Base-by-base conservation (phyloP, 2,888 invertebrate species). In the Xylocampa areola region DNA sequence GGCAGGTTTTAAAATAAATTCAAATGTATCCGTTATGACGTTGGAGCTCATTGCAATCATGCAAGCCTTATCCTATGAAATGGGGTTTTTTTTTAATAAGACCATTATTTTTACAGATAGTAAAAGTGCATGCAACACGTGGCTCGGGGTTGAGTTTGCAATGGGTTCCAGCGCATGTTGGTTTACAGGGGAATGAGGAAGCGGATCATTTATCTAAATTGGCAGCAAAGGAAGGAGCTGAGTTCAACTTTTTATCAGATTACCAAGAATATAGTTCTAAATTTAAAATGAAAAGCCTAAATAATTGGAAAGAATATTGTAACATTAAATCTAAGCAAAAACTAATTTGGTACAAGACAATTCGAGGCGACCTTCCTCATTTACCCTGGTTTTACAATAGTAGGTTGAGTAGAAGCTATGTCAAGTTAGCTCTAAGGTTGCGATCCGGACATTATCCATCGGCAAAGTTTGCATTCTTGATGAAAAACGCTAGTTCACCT, bases 311-410 rank as follows among this genome's bases (percentile, higher is more conserved):
- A 21, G 2, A 21, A 21, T 5, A 21, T 21, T 21, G 2, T 5
- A 21, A 21, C 21, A 10, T 21, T 10, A 37, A 21, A 10, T 21
- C 21, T 7, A 37, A 29, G 29, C 29, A 41, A 17, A 41, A 41
- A 29, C 29, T 29, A 10, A 41, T 41, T 8, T 41, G 41, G 41
- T 41, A 41, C n/a, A n/a, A n/a, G n/a, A n/a, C n/a, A n/a, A n/a
- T n/a, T n/a, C n/a, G n/a, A n/a, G n/a, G n/a, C n/a, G 41, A 41
- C 3, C 41, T 21, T 41, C 29, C 41, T 41, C 41, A 11, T 6
- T 17, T 25, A 10, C 39, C 39, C 10, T 39, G 39, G 39, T 39
- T 39, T 10, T 13, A 6, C 2, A 13, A 2, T 10, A 41, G 10
- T n/a, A n/a, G n/a, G n/a, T n/a, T n/a, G n/a, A n/a, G n/a, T n/a